Evolutionary conservation across 1,140 invertebrate genomes (phyloP).

Genomic region (Drosophila neocordata): DNA sequence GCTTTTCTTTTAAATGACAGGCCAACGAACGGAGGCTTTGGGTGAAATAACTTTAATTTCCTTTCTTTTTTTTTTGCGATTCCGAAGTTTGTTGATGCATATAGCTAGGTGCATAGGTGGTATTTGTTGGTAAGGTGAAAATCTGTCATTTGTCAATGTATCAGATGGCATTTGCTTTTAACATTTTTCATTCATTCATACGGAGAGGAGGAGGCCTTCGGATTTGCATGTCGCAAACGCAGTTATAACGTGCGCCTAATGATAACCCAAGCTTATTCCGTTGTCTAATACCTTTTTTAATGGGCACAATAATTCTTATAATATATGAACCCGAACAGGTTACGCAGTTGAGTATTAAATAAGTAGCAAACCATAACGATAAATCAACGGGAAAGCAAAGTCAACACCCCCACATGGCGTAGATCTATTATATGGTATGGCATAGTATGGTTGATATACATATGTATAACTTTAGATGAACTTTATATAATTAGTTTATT

Average conservation of each 20-base stretch:
- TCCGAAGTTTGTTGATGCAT: too few species aligned
- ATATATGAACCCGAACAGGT: conserved; percentile 18
- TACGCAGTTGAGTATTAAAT: conserved; percentile 26
- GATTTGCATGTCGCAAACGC: conserved; percentile 35
- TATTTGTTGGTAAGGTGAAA: neutral
- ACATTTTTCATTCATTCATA: conserved; percentile 37
- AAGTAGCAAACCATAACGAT: conserved; percentile 15
- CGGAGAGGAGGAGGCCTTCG: conserved; percentile 14
- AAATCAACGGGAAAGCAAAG: neutral
- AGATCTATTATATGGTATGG: conserved; percentile 15
- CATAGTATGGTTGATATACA: neutral
- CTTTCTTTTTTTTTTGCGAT: too few species aligned
- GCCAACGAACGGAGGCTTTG: too few species aligned
- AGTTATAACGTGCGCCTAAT: conserved; percentile 51
- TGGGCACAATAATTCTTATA: conserved; percentile 31
- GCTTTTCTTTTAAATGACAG: too few species aligned
- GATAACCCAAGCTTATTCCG: conserved; percentile 39
- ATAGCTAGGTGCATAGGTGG: too few species aligned
- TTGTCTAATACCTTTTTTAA: conserved; percentile 35
- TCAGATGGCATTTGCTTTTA: neutral
- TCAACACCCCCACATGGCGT: neutral
- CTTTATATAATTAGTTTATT: conserved; percentile 45
- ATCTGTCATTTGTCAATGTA: neutral
- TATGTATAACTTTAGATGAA: neutral
- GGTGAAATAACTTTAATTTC: too few species aligned